Percentiles rank a stretch among this genome's conserved stretches.
Conservation (phyloP, 2,888 invertebrate genomes). For the Eupithecia dodoneata region DNA sequence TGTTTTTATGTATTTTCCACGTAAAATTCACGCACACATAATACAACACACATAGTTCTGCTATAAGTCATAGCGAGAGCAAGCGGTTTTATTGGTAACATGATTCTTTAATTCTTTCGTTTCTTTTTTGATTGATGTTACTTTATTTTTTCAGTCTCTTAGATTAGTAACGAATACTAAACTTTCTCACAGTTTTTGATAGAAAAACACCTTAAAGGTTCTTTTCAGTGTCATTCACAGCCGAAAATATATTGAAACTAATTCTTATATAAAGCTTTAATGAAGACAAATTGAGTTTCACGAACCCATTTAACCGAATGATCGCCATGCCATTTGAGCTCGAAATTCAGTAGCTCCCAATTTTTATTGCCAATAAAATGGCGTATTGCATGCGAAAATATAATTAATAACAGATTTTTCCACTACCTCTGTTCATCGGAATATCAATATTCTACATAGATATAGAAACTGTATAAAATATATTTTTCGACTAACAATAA, state of each 20-base stretch:
- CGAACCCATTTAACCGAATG: not conserved
- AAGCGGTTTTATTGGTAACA: not conserved
- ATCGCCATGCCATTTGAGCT: not conserved
- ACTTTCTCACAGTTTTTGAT: not conserved
- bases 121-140: no score
- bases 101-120: no score
- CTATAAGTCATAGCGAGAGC: not conserved
- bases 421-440: not conserved
- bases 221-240: not conserved
- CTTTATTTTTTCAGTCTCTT: no score
- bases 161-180: not conserved
- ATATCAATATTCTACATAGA: not conserved
- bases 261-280: not conserved
- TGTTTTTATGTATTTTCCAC: conserved; percentile 12
- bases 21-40: not conserved
- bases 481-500: conserved; percentile 58
- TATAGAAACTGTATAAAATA: not conserved
- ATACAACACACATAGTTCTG: no score
- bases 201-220: not conserved
- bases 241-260: not conserved
- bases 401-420: not conserved
- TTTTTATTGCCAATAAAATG: conserved; percentile 78
- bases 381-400: conserved; percentile 60
- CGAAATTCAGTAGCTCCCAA: conserved; percentile 50
- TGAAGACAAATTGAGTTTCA: conserved; percentile 2